These are phyloP conservation scores for Nestor notabilis DNA, from an alignment of 2,113 vertebrate species.

Conservation along the genomic window DNA sequence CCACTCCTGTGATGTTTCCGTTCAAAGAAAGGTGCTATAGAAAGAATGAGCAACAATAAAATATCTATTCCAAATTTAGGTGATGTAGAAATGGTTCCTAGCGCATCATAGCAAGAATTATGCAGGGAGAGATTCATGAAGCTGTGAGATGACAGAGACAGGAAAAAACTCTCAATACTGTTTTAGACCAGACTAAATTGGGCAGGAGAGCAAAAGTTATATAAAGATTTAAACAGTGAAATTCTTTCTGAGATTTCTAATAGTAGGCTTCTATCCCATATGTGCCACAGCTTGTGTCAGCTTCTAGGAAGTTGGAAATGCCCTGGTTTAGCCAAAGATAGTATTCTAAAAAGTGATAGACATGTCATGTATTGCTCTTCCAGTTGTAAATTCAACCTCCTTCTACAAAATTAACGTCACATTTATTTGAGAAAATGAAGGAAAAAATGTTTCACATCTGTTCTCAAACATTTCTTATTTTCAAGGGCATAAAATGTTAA, in stretches of 20 bases:
- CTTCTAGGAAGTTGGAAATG: background rate
- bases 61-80: background rate
- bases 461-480: background rate
- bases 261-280: background rate
- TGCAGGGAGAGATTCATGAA: background rate
- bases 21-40: background rate
- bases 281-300: background rate
- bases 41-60: background rate
- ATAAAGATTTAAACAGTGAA: background rate
- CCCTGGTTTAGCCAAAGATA: background rate
- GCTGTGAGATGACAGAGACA: background rate
- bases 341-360: background rate
- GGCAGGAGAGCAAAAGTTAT: background rate
- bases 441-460: background rate
- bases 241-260: background rate
- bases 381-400: background rate
- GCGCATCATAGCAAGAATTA: background rate
- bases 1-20: background rate
- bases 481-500: background rate
- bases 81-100: background rate
- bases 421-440: background rate
- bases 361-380: background rate
- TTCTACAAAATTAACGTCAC: background rate
- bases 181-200: background rate
- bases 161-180: background rate